Percentiles rank a stretch among this genome's conserved stretches.
Conservation (phyloP, 2,797 vertebrate species). For the Enteromius anoplus region DNA sequence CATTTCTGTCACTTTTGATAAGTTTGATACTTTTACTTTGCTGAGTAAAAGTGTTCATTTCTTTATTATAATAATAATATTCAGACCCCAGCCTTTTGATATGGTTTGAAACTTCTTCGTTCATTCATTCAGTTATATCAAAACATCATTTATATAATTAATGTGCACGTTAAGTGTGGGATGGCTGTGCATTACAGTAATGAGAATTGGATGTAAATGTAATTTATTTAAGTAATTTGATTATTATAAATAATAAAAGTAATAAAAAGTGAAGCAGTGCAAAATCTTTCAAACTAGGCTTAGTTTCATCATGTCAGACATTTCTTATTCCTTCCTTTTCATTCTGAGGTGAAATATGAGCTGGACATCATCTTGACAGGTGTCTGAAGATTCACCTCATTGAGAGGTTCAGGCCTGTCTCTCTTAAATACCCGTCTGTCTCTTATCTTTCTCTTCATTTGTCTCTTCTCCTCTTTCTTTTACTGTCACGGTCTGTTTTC, state of each 20-base stretch:
- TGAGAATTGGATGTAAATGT: not conserved
- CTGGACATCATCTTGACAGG: slow-evolving; percentile 18
- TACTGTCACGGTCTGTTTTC: slow-evolving; percentile 21
- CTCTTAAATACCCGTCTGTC: slow-evolving; percentile 32
- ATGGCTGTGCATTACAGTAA: not conserved
- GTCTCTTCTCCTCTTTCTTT: slow-evolving; percentile 31
- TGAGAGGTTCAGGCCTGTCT: slow-evolving; percentile 54
- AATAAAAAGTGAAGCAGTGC: not conserved
- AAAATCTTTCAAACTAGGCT: not conserved
- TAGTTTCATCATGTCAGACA: not conserved
- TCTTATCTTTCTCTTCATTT: slow-evolving; percentile 49
- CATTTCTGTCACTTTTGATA: not conserved
- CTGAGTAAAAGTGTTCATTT: not conserved
- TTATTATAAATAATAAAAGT: not conserved
- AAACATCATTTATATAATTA: not conserved
- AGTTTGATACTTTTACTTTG: not conserved
- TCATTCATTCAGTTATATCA: not conserved
- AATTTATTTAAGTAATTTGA: not conserved
- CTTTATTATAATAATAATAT: not conserved
- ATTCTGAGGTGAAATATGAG: slow-evolving; percentile 23
- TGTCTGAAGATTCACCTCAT: slow-evolving; percentile 10
- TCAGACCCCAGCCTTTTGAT: not conserved
- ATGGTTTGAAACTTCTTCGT: not conserved
- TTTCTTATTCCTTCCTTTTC: not conserved
- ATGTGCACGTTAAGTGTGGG: not conserved